Conservation (phyloP, 2,113 vertebrate genomes). For the Patagioenas fasciata region DNA sequence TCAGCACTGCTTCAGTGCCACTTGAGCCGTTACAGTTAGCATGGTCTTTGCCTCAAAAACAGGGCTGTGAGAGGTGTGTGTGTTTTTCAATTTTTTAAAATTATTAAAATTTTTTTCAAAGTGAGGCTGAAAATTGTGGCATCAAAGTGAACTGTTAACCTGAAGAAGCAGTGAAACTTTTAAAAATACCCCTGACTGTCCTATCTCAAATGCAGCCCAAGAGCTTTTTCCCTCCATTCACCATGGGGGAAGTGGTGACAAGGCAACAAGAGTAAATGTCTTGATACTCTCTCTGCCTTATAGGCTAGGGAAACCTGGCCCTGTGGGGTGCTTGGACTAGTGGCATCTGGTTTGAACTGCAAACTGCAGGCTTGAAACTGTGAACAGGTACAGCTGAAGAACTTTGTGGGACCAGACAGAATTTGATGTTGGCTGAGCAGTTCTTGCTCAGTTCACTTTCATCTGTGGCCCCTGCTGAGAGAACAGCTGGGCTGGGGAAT, state of each 20-base stretch:
- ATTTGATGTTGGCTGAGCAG: neutral
- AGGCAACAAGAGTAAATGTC: neutral
- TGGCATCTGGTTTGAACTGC: neutral
- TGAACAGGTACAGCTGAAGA: neutral
- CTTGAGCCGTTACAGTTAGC: neutral
- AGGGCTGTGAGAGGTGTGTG: neutral
- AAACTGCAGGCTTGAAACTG: neutral
- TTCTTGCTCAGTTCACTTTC: neutral
- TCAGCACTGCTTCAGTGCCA: neutral
- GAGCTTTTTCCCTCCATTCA: neutral
- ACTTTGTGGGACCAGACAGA: neutral
- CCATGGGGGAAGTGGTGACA: neutral
- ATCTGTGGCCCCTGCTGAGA: neutral
- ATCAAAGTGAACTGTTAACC: neutral
- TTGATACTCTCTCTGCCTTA: neutral
- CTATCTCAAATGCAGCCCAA: neutral
- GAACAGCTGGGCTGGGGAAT: neutral
- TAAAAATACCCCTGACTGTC: neutral
- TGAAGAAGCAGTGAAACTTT: neutral
- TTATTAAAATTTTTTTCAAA: neutral
- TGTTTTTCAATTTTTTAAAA: too few relatives aligned
- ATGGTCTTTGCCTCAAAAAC: neutral
- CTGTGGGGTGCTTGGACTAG: neutral
- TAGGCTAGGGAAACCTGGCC: neutral
- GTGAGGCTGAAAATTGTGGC: neutral